A percentile compares a stretch with the other conserved stretches of the same genome.
Conservation (phyloP, 2,797 vertebrate genomes). For the Rhinophrynus dorsalis region DNA sequence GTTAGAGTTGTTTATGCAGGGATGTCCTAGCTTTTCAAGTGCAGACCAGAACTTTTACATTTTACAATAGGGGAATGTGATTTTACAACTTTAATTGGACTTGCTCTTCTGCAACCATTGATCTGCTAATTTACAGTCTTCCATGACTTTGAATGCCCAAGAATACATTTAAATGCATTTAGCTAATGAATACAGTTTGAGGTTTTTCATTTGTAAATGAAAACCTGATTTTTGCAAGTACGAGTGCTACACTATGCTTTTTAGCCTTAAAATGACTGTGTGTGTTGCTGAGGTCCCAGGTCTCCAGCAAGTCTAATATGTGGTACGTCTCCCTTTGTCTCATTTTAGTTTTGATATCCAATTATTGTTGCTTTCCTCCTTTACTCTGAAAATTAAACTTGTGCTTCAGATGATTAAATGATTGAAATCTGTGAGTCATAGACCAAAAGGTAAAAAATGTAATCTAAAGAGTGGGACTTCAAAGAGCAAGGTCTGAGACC, state of each 20-base stretch:
- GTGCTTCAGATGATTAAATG: neutral
- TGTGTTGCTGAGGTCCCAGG: too few species aligned
- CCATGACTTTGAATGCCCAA: slow-evolving; percentile 3
- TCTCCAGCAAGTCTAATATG: too few species aligned
- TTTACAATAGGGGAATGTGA: slow-evolving; percentile 3
- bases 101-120: slow-evolving; percentile 5
- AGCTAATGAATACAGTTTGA: neutral
- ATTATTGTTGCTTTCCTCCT: neutral
- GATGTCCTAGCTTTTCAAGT: slow-evolving; percentile 6
- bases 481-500: slow-evolving; percentile 5
- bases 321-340: too few species aligned
- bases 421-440: neutral
- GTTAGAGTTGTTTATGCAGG: neutral
- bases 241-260: neutral
- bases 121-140: neutral
- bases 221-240: neutral
- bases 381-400: neutral
- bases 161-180: neutral
- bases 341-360: too few species aligned
- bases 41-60: slow-evolving; percentile 15
- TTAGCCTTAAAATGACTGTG: too few species aligned
- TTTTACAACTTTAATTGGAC: slow-evolving; percentile 16
- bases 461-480: neutral
- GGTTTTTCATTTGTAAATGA: slow-evolving; percentile 15
- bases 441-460: neutral